Conservation (phyloP, 1,140 invertebrate species). For the Bombus polaris region DNA sequence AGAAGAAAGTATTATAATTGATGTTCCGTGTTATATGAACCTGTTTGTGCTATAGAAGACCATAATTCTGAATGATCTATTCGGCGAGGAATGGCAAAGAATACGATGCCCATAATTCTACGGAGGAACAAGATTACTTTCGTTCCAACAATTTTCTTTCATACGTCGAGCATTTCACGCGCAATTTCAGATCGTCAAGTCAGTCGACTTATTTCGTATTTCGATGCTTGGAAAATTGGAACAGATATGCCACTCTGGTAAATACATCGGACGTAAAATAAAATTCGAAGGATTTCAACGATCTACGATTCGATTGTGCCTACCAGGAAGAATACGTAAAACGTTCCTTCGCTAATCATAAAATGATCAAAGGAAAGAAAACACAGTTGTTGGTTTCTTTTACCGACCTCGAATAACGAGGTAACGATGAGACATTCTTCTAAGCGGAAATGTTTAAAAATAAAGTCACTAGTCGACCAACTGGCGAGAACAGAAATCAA, state of each 20-base stretch:
- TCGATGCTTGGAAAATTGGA: neutral
- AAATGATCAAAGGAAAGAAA: neutral
- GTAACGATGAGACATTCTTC: neutral
- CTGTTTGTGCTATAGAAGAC: neutral
- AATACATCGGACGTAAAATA: neutral
- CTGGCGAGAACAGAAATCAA: neutral
- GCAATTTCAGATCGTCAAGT: conserved; percentile 3
- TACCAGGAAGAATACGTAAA: neutral
- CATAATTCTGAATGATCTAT: neutral
- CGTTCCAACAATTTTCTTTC: neutral
- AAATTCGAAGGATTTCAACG: neutral
- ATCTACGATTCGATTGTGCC: neutral
- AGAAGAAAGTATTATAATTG: neutral
- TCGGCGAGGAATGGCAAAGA: neutral
- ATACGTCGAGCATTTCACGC: neutral
- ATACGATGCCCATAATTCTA: neutral
- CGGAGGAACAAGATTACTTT: neutral
- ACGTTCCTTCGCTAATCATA: neutral
- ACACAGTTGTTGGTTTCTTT: neutral
- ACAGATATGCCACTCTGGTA: neutral
- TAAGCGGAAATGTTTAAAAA: neutral
- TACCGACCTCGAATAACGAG: neutral
- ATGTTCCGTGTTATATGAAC: neutral
- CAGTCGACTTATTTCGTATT: neutral
- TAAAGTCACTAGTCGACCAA: neutral